Conservation (phyloP, 1,140 invertebrate species). For the Drosophila ohnishii region DNA sequence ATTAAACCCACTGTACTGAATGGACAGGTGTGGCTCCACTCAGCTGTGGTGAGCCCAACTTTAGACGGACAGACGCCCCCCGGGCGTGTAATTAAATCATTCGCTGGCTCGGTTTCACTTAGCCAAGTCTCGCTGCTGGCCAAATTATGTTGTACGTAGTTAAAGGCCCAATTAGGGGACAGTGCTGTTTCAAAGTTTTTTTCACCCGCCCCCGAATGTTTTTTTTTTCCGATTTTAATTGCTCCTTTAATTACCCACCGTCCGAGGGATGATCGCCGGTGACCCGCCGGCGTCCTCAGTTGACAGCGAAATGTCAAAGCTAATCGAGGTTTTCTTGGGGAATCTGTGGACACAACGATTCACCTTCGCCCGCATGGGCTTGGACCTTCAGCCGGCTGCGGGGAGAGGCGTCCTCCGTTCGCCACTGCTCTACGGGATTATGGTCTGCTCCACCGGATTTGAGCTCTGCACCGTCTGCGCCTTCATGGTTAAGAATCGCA, state of each 20-base stretch:
- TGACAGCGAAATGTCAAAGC: constrained; percentile 48
- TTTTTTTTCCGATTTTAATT: background rate
- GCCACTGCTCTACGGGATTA: constrained; percentile 37
- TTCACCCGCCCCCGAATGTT: background rate
- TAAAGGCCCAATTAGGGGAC: constrained; percentile 44
- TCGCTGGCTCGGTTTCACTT: constrained; percentile 38
- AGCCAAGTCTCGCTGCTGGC: constrained; percentile 32
- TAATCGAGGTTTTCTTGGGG: constrained; percentile 41
- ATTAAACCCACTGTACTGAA: constrained; percentile 33
- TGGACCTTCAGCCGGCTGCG: constrained; percentile 22
- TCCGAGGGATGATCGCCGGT: background rate
- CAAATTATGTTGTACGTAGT: constrained; percentile 42
- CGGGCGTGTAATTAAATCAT: constrained; percentile 63
- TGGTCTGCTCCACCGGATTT: constrained; percentile 53
- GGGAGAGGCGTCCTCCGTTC: constrained; percentile 16
- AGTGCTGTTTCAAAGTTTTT: constrained; percentile 16
- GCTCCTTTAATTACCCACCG: background rate
- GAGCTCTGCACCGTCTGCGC: constrained; percentile 64
- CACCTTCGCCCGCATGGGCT: constrained; percentile 54
- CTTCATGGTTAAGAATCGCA: constrained; percentile 46
- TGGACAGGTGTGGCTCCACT: constrained; percentile 15
- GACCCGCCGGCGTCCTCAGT: constrained; percentile 30
- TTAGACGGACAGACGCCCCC: constrained; percentile 31
- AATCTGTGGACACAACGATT: constrained; percentile 58
- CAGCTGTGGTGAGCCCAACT: background rate